phyloP scores from a whole-genome alignment of 2,888 invertebrate genomes.

The Deroplatys truncata region DNA sequence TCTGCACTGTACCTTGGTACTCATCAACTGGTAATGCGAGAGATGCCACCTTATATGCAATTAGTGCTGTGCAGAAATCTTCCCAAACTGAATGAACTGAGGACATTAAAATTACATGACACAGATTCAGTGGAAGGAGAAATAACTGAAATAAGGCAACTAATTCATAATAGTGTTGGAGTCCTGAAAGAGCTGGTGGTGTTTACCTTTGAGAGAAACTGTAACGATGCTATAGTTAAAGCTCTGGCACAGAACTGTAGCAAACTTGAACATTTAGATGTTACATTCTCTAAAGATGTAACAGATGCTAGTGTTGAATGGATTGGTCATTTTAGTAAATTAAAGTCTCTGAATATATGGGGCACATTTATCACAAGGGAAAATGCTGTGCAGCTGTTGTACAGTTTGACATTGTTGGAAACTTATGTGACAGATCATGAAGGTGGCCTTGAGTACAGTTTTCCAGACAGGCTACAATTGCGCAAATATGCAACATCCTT shows the following conservation, averaged over 20 bases:
- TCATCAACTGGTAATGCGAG: not conserved
- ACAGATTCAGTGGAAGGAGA: not conserved
- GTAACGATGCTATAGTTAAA: not conserved
- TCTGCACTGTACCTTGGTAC: not conserved
- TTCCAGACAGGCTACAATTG: not conserved
- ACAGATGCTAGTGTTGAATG: not conserved
- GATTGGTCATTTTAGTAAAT: not conserved
- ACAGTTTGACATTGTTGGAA: not conserved
- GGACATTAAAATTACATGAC: not conserved
- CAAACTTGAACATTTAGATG: not conserved
- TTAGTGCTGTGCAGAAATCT: not conserved
- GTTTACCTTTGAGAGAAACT: not conserved
- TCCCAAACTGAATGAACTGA: not conserved
- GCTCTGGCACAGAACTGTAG: not conserved
- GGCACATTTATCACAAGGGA: not conserved
- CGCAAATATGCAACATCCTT: not conserved
- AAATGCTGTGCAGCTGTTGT: not conserved
- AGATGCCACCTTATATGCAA: not conserved
- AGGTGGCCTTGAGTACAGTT: not conserved
- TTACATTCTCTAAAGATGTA: not conserved
- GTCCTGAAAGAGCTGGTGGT: not conserved
- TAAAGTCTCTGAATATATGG: not conserved
- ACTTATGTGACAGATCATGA: not conserved
- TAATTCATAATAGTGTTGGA: not conserved
- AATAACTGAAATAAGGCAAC: not conserved